Percentiles rank a stretch among this genome's conserved stretches.
Evolutionary conservation across 2,888 invertebrate species (phyloP).

Genomic region (Latrodectus hesperus): DNA sequence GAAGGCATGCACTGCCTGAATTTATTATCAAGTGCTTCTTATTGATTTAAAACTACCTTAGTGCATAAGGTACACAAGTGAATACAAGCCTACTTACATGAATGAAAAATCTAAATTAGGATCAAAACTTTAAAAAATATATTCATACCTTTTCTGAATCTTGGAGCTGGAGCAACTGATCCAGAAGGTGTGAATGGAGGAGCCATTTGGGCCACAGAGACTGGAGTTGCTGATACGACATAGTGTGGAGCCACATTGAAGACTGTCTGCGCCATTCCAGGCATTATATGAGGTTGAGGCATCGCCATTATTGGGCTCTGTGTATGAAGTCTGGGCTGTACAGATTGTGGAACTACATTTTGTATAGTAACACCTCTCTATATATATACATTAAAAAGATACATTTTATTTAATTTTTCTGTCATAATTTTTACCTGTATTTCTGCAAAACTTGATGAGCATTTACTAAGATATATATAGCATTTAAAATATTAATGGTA

Average conservation of each 20-base stretch:
- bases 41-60: no score
- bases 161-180: conserved; percentile 70
- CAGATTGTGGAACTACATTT: conserved; percentile 38
- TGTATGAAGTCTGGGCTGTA: conserved; percentile 63
- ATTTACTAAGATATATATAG: no score
- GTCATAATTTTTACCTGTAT: no score
- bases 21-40: no score
- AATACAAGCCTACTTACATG: no score
- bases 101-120: no score
- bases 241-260: conserved; percentile 74
- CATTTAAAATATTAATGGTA: no score
- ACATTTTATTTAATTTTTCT: not conserved
- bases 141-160: conserved; percentile 75
- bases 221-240: conserved; percentile 69
- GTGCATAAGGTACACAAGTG: no score
- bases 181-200: conserved; percentile 62
- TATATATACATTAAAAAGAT: not conserved
- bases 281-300: conserved; percentile 69
- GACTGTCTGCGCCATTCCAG: conserved; percentile 72
- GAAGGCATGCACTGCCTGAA: no score
- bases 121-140: no score
- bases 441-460: no score
- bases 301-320: conserved; percentile 69
- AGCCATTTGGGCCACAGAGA: conserved; percentile 57
- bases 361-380: conserved; percentile 49